Evolutionary conservation across 2,113 vertebrate genomes (phyloP), one percentile per base, ranked within the genome.

Genomic region (Neodon shergylaensis): DNA sequence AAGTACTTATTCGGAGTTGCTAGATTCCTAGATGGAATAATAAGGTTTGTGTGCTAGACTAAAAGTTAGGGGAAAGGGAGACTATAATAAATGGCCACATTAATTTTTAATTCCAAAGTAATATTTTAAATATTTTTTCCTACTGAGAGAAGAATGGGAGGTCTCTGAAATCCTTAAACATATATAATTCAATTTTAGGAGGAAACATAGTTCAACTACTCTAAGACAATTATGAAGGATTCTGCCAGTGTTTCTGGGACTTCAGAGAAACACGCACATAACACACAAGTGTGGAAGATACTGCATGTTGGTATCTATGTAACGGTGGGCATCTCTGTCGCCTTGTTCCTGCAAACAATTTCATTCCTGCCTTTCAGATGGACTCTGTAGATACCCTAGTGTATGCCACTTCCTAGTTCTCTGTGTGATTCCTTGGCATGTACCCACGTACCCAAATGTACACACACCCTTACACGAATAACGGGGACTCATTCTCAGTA

Each of bases 51-150:
- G n/a, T 92, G 31, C 22, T 44, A 63, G 73, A 39, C 49, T 81
- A 66, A 89, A 90, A 63, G n/a, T 70, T 44, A 92, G 95, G 74
- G 36, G 73, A 85, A n/a, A 89, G 49, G 31, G 49, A 24, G 72
- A 61, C 44, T 65, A 89, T 66, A 90, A 92, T 78, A 72, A 90
- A 90, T 87, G 47, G 19, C 16, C 42, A 47, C 58, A 92, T 92
- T 86, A 65, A 94, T 91, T 95, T 78, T 78, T 88, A 78, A 94
- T 49, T 61, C 61, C 81, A 92, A 87, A 61, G 61, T 52, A 77
- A 82, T 83, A 90, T 78, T 90, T 92, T 66, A 96, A 94, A 44
- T 66, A 42, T 3, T 76, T 54, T 89, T 90, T 90, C n/a, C n/a
- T 3, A 52, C 22, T 83, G 22, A 73, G 72, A 93, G 72, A 93